Conservation (phyloP, 2,888 invertebrate genomes). For the Gymnosoma rotundatum region DNA sequence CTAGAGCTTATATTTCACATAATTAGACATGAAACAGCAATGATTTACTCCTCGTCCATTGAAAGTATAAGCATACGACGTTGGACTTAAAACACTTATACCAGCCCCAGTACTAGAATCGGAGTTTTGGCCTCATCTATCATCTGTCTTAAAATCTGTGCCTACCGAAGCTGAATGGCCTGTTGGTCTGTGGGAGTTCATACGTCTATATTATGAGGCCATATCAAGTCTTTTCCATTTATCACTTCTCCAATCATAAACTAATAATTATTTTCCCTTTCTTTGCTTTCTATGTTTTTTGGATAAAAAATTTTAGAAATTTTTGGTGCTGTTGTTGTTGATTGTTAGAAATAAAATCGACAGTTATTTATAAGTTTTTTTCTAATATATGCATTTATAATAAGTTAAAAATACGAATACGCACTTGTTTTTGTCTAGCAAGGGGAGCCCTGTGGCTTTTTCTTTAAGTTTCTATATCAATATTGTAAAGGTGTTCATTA, state of each 20-base stretch:
- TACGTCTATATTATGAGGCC: too few species aligned
- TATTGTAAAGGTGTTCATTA: slow-evolving; percentile 25
- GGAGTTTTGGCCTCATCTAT: too few species aligned
- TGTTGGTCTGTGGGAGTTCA: too few species aligned
- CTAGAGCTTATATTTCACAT: too few species aligned
- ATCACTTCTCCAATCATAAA: not conserved
- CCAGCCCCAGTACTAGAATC: too few species aligned
- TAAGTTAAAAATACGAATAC: slow-evolving; percentile 1
- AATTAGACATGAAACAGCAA: too few species aligned
- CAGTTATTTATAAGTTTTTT: slow-evolving; percentile 5
- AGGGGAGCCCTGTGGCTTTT: not conserved
- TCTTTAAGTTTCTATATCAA: slow-evolving; percentile 3
- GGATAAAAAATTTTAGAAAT: not conserved
- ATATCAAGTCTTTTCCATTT: not conserved
- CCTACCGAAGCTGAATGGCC: too few species aligned
- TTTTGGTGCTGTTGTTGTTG: not conserved
- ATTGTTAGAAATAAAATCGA: slow-evolving; percentile 22
- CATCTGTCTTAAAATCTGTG: not conserved
- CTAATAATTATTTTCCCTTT: not conserved
- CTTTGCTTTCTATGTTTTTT: slow-evolving; percentile 3
- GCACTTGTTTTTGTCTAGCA: slow-evolving; percentile 1
- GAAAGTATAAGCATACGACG: too few species aligned
- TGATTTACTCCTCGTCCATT: too few species aligned
- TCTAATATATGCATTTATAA: slow-evolving; percentile 26
- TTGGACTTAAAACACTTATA: too few species aligned